These are phyloP conservation scores for Cataglyphis rosenhaueri DNA, from an alignment of 2,888 invertebrate genomes.

Conservation along the genomic window DNA sequence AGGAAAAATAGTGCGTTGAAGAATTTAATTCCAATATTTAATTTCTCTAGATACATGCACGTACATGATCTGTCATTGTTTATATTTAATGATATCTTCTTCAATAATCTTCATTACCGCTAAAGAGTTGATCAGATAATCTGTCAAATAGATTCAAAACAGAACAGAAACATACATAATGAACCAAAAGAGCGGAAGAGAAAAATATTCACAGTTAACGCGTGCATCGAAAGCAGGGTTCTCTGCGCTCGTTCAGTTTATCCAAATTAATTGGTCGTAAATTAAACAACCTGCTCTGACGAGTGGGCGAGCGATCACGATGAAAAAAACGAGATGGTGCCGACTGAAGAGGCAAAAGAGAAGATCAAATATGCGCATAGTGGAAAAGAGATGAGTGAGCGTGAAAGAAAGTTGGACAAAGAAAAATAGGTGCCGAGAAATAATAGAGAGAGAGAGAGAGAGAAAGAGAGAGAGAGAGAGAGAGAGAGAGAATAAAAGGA, in stretches of 20 bases:
- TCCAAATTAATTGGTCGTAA: slow-evolving; percentile 86
- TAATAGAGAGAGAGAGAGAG: slow-evolving; percentile 47
- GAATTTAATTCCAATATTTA: background rate
- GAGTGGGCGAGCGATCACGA: slow-evolving; percentile 69
- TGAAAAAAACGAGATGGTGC: slow-evolving; percentile 52
- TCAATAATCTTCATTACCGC: background rate
- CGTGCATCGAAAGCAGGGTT: slow-evolving; percentile 82
- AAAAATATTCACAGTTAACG: slow-evolving; percentile 83
- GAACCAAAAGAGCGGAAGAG: slow-evolving; percentile 57
- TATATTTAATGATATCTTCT: background rate
- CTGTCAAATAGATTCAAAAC: background rate
- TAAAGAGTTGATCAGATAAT: background rate
- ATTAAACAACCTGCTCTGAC: slow-evolving; percentile 82
- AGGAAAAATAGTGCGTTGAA: background rate
- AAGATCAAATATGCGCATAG: background rate
- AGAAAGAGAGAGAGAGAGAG: slow-evolving; percentile 51
- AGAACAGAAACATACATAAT: slow-evolving; percentile 9
- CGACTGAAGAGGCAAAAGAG: slow-evolving; percentile 20
- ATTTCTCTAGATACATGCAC: background rate
- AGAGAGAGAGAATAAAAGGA: slow-evolving; percentile 47
- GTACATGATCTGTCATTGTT: background rate
- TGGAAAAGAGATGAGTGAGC: slow-evolving; percentile 52
- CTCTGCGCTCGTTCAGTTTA: slow-evolving; percentile 82
- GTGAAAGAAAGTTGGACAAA: slow-evolving; percentile 55
- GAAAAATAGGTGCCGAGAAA: slow-evolving; percentile 37